A percentile compares a stretch with the other conserved stretches of the same genome.
phyloP scores from a whole-genome alignment of 1,140 invertebrate species.

The Paraescarpia echinospica region DNA sequence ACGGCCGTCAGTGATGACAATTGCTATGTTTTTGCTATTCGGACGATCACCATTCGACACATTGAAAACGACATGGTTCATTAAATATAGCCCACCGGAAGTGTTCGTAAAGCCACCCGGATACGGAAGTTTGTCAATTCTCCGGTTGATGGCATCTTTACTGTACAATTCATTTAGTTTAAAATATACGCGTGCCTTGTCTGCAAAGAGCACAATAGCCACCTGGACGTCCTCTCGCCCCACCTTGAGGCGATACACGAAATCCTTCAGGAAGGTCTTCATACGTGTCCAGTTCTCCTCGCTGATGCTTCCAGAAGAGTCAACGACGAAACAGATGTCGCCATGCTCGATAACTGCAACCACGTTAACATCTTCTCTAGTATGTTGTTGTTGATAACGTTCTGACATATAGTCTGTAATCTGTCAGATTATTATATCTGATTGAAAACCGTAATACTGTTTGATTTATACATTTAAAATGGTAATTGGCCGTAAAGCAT shows the following conservation, averaged over 20 bases:
- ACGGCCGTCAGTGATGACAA: conserved; percentile 39
- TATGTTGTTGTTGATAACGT: no score
- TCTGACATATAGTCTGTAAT: no score
- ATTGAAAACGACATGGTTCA: not conserved
- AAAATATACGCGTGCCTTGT: not conserved
- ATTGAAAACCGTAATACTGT: no score
- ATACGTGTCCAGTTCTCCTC: conserved; percentile 17
- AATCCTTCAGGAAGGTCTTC: not conserved
- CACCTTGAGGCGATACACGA: not conserved
- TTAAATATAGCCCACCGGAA: not conserved
- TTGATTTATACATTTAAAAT: no score
- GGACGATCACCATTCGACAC: conserved; percentile 22
- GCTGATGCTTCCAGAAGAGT: conserved; percentile 20
- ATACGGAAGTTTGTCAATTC: not conserved
- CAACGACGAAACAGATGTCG: conserved; percentile 21
- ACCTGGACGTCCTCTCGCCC: not conserved
- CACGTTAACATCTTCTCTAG: no score
- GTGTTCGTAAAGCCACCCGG: conserved; percentile 18
- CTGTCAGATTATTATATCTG: no score
- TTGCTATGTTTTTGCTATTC: conserved; percentile 29
- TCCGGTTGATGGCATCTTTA: not conserved
- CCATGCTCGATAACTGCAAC: no score
- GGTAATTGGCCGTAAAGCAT: no score
- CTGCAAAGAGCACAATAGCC: not conserved
- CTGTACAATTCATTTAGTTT: not conserved